Conservation (phyloP, 1,140 invertebrate species). For the Drosophila hydei region DNA sequence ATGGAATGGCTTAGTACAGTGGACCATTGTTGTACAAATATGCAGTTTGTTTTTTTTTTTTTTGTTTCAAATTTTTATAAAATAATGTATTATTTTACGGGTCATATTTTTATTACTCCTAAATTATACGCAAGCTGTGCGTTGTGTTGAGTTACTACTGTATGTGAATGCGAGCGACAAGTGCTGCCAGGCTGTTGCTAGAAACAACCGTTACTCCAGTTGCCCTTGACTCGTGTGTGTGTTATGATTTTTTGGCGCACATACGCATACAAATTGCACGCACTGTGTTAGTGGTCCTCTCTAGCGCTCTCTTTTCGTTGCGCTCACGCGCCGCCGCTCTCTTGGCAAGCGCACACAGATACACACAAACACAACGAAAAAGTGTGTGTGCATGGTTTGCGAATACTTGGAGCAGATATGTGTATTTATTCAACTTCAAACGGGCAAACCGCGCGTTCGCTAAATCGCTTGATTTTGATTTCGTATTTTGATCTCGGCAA, state of each 20-base stretch:
- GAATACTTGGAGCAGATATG: constrained; percentile 50
- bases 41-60: too few relatives aligned
- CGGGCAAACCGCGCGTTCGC: constrained; percentile 55
- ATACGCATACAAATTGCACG: constrained; percentile 34
- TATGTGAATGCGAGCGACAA: constrained; percentile 4
- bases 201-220: constrained; percentile 1
- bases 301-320: not conserved
- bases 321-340: constrained; percentile 25
- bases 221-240: constrained; percentile 31
- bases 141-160: not conserved
- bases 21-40: too few relatives aligned
- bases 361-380: constrained; percentile 37
- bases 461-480: constrained; percentile 53
- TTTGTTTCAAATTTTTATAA: too few relatives aligned
- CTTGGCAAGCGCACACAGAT: constrained; percentile 38
- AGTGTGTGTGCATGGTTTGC: constrained; percentile 35
- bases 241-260: constrained; percentile 22
- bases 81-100: too few relatives aligned
- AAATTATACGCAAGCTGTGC: not conserved
- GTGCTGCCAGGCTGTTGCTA: constrained; percentile 17
- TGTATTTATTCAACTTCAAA: constrained; percentile 55
- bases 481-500: constrained; percentile 46
- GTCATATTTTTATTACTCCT: too few relatives aligned
- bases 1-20: too few relatives aligned
- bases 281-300: constrained; percentile 33